phyloP scores from a whole-genome alignment of 2,113 vertebrate genomes.

The Speoplatyrhinus poulsoni region DNA sequence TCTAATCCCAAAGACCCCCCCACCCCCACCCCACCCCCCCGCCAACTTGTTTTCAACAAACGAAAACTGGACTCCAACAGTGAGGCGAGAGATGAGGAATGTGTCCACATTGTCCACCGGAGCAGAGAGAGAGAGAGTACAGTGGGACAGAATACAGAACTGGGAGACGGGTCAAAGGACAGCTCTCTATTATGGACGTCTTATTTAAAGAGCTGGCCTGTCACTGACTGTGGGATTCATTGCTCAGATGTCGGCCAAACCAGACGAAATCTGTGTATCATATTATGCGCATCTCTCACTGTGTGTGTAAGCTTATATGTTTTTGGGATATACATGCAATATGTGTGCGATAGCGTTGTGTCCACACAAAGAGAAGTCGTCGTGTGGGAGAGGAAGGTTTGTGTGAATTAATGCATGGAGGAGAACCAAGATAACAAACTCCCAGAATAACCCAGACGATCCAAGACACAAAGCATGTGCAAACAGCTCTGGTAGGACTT shows the following conservation, averaged over 20 bases:
- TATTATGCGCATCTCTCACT: not conserved
- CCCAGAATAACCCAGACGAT: conserved; percentile 62
- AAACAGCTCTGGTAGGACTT: conserved; percentile 62
- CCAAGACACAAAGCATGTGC: conserved; percentile 63
- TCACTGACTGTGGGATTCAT: conserved; percentile 40
- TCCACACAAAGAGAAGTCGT: conserved; percentile 27
- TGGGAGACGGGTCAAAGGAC: conserved; percentile 54
- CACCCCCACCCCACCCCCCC: no score
- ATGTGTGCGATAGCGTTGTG: conserved; percentile 14
- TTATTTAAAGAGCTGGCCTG: conserved; percentile 36
- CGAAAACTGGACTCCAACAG: conserved; percentile 52
- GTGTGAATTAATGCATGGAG: conserved; percentile 44
- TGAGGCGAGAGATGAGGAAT: conserved; percentile 50
- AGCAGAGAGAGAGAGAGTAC: conserved; percentile 34
- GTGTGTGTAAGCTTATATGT: conserved; percentile 4
- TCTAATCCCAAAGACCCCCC: not conserved
- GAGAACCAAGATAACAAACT: conserved; percentile 65
- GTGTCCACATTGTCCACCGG: conserved; percentile 33
- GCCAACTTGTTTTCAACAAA: conserved; percentile 42
- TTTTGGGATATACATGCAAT: not conserved
- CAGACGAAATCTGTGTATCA: conserved; percentile 25
- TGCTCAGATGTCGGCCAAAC: conserved; percentile 31
- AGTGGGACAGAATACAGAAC: conserved; percentile 36
- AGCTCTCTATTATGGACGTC: conserved; percentile 60
- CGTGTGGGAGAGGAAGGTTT: conserved; percentile 44